phyloP scores from a whole-genome alignment of 2,113 vertebrate genomes.

The Gallinago media region DNA sequence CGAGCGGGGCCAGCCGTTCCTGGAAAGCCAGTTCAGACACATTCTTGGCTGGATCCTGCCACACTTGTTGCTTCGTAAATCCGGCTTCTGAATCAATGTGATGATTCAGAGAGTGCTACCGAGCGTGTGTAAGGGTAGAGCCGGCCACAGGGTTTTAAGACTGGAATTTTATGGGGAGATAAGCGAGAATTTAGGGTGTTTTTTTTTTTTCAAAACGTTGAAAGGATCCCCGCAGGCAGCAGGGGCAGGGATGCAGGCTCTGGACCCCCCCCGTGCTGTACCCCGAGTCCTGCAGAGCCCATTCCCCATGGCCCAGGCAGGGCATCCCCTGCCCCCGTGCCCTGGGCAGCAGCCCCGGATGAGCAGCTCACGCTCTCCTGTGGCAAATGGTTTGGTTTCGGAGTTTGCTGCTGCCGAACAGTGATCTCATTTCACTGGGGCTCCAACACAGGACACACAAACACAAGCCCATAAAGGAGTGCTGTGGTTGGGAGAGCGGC shows the following conservation, averaged over 20 bases:
- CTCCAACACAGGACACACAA: background rate
- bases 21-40: slow-evolving; percentile 64
- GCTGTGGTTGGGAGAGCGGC: background rate
- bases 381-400: background rate
- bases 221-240: background rate
- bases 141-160: background rate
- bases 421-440: background rate
- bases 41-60: slow-evolving; percentile 54
- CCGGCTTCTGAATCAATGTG: background rate
- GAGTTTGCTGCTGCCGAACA: background rate
- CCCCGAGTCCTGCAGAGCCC: fast-evolving
- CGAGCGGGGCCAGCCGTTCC: background rate
- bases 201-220: fast-evolving
- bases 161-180: background rate
- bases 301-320: fast-evolving
- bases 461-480: background rate
- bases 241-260: background rate
- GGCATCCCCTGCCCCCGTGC: background rate
- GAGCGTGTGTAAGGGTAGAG: background rate
- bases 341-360: background rate
- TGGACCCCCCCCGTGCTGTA: too few relatives aligned
- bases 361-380: fast-evolving
- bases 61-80: background rate
- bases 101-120: background rate
- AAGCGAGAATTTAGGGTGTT: background rate